Conservation (phyloP, 2,797 vertebrate species). For the Mico argentatus region DNA sequence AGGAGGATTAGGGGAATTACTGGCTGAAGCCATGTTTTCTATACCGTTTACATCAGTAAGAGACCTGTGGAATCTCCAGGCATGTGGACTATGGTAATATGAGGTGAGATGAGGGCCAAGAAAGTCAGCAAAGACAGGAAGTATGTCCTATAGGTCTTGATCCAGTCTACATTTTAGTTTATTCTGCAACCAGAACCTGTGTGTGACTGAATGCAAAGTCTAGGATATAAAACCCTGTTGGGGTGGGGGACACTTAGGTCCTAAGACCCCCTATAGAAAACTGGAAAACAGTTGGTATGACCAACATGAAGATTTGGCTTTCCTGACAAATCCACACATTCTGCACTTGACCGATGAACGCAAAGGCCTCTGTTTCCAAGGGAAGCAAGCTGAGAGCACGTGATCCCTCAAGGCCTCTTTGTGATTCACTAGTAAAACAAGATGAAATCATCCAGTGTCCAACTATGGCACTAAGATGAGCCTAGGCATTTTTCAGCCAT, state of each 20-base stretch:
- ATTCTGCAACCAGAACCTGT: not conserved
- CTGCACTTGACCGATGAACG: not conserved
- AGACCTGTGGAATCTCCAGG: not conserved
- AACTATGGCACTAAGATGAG: not conserved
- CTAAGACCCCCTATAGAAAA: not conserved
- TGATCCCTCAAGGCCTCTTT: not conserved
- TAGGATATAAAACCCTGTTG: too few species aligned
- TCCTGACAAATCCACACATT: not conserved
- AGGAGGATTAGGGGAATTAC: not conserved
- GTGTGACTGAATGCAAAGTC: not conserved
- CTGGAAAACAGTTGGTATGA: not conserved
- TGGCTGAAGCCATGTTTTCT: not conserved
- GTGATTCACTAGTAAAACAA: constrained; percentile 42
- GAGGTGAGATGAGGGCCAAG: not conserved
- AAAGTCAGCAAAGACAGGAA: not conserved
- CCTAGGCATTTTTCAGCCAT: not conserved
- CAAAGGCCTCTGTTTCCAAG: not conserved
- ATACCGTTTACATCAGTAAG: not conserved
- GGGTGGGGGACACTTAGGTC: not conserved
- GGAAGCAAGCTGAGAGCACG: not conserved
- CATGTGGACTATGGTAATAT: not conserved
- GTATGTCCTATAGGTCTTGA: too few species aligned
- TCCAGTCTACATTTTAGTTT: not conserved
- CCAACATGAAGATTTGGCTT: not conserved
- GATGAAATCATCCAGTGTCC: constrained; percentile 31